These are phyloP conservation scores for Rhinogobio ventralis DNA, from an alignment of 2,797 vertebrate genomes.

Conservation along the genomic window DNA sequence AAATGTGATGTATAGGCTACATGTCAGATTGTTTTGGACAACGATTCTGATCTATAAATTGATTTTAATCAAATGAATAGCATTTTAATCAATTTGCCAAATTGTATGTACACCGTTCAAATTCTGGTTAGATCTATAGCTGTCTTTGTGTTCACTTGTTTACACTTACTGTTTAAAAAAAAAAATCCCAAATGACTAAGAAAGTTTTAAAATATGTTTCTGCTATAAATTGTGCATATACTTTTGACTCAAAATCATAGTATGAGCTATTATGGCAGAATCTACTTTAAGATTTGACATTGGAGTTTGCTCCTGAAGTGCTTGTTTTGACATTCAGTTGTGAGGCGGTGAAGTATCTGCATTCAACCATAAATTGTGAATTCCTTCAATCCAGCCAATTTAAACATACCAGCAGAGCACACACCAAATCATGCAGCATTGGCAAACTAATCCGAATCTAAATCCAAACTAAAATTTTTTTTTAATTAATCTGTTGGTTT, in stretches of 20 bases:
- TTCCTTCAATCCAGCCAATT: background rate
- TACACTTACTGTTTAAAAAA: background rate
- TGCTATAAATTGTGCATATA: background rate
- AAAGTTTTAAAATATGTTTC: background rate
- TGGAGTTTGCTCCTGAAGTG: constrained; percentile 16
- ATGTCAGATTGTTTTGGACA: background rate
- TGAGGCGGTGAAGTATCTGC: background rate
- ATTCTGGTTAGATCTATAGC: background rate
- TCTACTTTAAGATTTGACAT: background rate
- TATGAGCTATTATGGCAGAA: background rate
- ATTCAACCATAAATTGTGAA: constrained; percentile 22
- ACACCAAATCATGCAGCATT: background rate
- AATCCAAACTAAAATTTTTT: background rate
- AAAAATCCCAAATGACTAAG: background rate
- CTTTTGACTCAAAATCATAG: background rate
- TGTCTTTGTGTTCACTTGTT: background rate
- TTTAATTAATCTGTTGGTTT: background rate
- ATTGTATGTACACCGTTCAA: background rate
- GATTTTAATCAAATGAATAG: background rate
- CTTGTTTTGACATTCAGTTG: constrained; percentile 15
- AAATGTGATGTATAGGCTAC: too few relatives aligned
- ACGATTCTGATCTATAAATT: background rate
- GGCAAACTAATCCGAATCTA: background rate
- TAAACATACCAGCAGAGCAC: constrained; percentile 14
- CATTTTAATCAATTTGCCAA: background rate